Evolutionary conservation across 2,113 vertebrate genomes (phyloP), one percentile per base, ranked within the genome.

Genomic region (Pagrus major): DNA sequence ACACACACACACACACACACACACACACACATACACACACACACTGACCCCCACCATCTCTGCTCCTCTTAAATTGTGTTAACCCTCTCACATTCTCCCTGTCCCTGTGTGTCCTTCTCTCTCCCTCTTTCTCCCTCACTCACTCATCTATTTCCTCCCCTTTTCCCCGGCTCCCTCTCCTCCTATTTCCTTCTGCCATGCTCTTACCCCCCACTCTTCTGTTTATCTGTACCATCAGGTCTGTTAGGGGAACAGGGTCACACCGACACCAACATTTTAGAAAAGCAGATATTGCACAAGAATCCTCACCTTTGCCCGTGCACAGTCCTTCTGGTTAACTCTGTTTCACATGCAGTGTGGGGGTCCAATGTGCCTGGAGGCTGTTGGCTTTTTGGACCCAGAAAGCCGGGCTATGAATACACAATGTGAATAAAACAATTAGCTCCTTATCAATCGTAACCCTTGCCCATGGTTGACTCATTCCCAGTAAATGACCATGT

Each of bases 231-330:
- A 70, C 79, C 56, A 64, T 76, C 67, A 73, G 65, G 75, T 74
- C 61, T 81, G 52, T 37, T 46, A 41, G 76, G 83, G 46, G 77
- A 78, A 33, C 73, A 83, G 52, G 71, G 59, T 79, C 56, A 65
- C 80, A 76, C 37, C 3, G 21, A 81, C 63, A 83, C 55, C 20
- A 76, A 73, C 25, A 49, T 33, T 59, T 76, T 84, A 39, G 68
- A 61, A 71, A 75, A 60, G 74, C 31, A 41, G 51, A 54, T 60
- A 69, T 91, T 90, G 55, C 86, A 83, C 80, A 88, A 83, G n/a
- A 75, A n/a, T 42, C 42, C 65, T 89, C 66, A 79, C 75, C 79
- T 90, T 88, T 91, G 71, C 83, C 60, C 8, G 49, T n/a, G 5
- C 72, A 80, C 59, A 86, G 70, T 85, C 42, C 49, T 81, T 81